A percentile compares a stretch with the other conserved stretches of the same genome.
Conservation (phyloP, 2,888 invertebrate species). For the Thelaira solivaga region DNA sequence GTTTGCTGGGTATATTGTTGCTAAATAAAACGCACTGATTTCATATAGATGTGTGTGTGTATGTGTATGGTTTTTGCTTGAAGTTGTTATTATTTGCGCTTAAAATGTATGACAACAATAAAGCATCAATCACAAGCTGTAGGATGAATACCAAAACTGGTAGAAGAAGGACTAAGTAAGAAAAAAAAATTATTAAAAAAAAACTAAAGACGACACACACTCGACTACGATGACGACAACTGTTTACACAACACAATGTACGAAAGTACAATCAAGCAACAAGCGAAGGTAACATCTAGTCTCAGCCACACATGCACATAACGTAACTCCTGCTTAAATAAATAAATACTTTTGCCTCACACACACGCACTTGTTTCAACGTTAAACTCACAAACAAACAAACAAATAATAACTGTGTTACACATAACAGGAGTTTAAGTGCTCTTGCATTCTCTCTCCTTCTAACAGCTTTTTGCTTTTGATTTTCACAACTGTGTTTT, state of each 20-base stretch:
- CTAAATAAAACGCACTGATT: neutral
- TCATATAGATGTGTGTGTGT: neutral
- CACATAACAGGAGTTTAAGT: conserved; percentile 21
- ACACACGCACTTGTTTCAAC: conserved; percentile 10
- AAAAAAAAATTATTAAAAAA: neutral
- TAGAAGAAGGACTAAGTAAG: neutral
- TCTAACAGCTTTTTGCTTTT: neutral
- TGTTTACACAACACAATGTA: conserved; percentile 18
- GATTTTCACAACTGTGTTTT: neutral
- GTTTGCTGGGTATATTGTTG: neutral
- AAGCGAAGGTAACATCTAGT: conserved; percentile 12
- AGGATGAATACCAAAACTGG: neutral
- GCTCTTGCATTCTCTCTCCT: neutral
- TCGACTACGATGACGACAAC: conserved; percentile 20
- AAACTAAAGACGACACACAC: conserved; percentile 33
- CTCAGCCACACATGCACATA: neutral
- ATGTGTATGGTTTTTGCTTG: conserved; percentile 20
- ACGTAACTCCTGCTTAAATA: conserved; percentile 5
- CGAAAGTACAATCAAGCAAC: conserved; percentile 29
- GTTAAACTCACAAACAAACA: neutral
- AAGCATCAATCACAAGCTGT: conserved; percentile 58
- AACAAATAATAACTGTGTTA: neutral
- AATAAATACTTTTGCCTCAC: conserved; percentile 15
- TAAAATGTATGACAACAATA: conserved; percentile 60
- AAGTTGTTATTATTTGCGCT: conserved; percentile 43